phyloP scores from a whole-genome alignment of 2,797 vertebrate species.

The Acanthopagrus latus region DNA sequence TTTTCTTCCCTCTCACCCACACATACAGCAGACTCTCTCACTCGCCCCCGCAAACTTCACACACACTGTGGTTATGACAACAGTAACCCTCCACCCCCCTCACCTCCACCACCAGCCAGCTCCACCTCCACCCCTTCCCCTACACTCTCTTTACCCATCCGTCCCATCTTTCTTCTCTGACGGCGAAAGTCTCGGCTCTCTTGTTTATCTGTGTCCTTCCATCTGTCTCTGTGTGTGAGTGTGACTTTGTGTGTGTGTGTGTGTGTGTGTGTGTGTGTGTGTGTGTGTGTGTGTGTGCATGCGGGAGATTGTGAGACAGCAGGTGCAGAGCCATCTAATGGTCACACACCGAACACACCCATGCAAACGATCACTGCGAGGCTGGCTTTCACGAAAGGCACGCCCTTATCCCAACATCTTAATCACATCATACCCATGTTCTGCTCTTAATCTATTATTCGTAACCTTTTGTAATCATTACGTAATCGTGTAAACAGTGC shows the following conservation, averaged over 20 bases:
- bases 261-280: conserved; percentile 32
- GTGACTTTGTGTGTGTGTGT: conserved; percentile 29
- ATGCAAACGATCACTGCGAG: conserved; percentile 1
- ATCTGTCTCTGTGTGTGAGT: conserved; percentile 55
- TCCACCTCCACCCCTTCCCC: conserved; percentile 16
- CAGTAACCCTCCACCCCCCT: conserved; percentile 31
- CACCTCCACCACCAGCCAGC: neutral
- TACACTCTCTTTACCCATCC: conserved; percentile 48
- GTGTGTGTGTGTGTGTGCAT: conserved; percentile 26
- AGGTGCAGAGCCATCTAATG: conserved; percentile 49
- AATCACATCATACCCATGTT: conserved; percentile 11
- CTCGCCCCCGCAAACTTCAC: conserved; percentile 66
- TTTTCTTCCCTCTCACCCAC: conserved; percentile 26
- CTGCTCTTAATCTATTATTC: conserved; percentile 27
- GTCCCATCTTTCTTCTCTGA: conserved; percentile 29
- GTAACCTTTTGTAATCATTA: conserved; percentile 48
- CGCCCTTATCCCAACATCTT: conserved; percentile 7
- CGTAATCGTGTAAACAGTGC: conserved; percentile 34
- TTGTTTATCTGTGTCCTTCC: conserved; percentile 64
- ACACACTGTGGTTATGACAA: conserved; percentile 63
- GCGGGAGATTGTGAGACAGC: conserved; percentile 40
- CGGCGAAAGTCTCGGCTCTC: conserved; percentile 57
- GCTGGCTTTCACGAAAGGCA: conserved; percentile 13
- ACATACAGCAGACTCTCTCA: conserved; percentile 23
- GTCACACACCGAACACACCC: conserved; percentile 19